phyloP scores from a whole-genome alignment of 2,797 vertebrate species.

The Clarias laeviceps region DNA sequence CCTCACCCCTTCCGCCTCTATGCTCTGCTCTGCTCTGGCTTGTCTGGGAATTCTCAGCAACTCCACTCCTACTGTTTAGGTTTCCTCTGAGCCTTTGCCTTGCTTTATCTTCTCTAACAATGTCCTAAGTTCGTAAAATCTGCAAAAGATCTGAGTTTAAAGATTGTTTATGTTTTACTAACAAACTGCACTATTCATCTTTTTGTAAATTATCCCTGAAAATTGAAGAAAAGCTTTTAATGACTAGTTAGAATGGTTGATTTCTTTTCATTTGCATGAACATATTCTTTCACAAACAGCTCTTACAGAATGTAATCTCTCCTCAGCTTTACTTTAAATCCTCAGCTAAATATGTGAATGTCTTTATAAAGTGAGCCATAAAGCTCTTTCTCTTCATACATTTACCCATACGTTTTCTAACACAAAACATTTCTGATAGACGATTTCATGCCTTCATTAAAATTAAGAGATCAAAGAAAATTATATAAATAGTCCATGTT shows the following conservation, averaged over 20 bases:
- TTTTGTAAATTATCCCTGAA: conserved; percentile 10
- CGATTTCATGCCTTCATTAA: background rate
- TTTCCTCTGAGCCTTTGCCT: conserved; percentile 7
- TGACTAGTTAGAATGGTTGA: background rate
- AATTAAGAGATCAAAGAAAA: background rate
- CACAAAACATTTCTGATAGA: background rate
- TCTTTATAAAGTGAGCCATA: background rate
- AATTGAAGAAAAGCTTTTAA: conserved; percentile 5
- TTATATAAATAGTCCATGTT: background rate
- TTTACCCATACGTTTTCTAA: background rate
- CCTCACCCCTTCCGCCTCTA: background rate
- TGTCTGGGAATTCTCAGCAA: conserved; percentile 29
- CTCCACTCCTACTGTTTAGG: background rate
- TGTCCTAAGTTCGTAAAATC: background rate
- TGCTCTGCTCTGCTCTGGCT: conserved; percentile 20
- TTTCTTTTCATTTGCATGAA: conserved; percentile 22
- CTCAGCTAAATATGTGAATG: background rate
- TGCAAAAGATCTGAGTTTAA: conserved; percentile 18
- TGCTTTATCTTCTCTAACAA: conserved; percentile 31
- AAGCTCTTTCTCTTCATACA: background rate
- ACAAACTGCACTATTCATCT: conserved; percentile 14
- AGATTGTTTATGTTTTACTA: conserved; percentile 19
- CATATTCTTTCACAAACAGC: conserved; percentile 14
- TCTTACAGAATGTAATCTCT: conserved; percentile 11
- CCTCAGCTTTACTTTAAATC: background rate